These are phyloP conservation scores for Netelia inedita DNA, from an alignment of 2,888 invertebrate genomes.

Conservation along the genomic window DNA sequence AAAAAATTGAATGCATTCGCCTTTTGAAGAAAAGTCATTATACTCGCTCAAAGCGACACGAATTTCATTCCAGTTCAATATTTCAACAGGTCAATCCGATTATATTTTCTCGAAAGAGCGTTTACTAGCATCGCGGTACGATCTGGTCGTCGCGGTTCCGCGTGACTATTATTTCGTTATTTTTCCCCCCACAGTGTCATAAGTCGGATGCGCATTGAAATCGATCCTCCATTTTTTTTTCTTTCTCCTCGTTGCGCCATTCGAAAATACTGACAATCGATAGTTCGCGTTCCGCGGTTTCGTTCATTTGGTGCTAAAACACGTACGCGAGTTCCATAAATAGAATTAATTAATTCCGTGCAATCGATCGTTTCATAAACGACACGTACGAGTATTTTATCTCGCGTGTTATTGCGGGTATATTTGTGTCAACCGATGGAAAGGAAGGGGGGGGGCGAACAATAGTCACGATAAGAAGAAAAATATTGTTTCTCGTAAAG, in stretches of 20 bases:
- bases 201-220: conserved; percentile 21
- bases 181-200: conserved; percentile 9
- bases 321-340: conserved; percentile 32
- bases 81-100: background rate
- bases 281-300: background rate
- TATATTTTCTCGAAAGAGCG: background rate
- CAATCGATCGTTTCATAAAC: conserved; percentile 41
- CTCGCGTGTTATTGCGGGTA: background rate
- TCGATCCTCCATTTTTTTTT: conserved; percentile 4
- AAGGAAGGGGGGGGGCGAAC: no score
- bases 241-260: conserved; percentile 5
- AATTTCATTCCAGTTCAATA: background rate
- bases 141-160: no score
- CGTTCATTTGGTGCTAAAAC: background rate
- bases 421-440: background rate
- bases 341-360: conserved; percentile 48
- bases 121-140: no score
- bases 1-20: no score
- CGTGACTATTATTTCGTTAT: background rate
- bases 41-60: no score
- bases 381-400: conserved; percentile 22
- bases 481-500: background rate
- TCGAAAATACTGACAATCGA: conserved; percentile 33
- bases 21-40: no score
- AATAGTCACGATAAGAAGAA: conserved; percentile 26